A percentile compares a stretch with the other conserved stretches of the same genome.
Evolutionary conservation across 2,113 vertebrate genomes (phyloP).

Genomic region (Gracilinanus agilis): DNA sequence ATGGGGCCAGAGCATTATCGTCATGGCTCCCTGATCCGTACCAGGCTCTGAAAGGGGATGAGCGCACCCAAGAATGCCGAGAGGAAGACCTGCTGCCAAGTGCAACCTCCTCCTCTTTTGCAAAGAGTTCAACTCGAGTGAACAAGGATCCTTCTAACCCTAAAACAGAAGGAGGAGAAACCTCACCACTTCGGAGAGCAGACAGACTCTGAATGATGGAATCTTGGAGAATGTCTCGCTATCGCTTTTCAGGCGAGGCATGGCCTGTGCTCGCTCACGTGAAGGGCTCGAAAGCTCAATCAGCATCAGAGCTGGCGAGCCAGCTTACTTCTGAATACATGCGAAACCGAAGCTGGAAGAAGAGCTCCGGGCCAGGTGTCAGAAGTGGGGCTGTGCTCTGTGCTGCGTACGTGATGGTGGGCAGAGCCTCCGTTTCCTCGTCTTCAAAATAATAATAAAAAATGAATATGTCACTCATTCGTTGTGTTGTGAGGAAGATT

Average conservation of each 20-base stretch:
- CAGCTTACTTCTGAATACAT: background rate
- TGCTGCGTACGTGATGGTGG: background rate
- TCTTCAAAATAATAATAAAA: constrained; percentile 29
- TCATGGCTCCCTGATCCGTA: background rate
- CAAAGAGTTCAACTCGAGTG: background rate
- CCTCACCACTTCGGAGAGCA: background rate
- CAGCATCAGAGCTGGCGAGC: background rate
- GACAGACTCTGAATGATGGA: background rate
- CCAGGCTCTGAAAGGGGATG: background rate
- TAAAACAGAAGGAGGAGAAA: background rate
- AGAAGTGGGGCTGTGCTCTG: background rate
- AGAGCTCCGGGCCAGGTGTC: background rate
- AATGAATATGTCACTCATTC: no score
- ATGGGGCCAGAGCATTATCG: background rate
- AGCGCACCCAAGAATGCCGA: background rate
- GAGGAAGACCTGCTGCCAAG: background rate
- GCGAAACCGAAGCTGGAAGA: background rate
- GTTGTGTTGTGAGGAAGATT: no score
- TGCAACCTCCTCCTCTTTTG: background rate
- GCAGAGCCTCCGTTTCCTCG: constrained; percentile 5
- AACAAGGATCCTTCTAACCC: background rate
- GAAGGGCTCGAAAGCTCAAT: background rate
- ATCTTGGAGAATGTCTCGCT: background rate
- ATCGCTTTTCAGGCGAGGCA: background rate
- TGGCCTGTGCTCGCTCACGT: background rate